Percentiles rank a stretch among this genome's conserved stretches.
These are phyloP conservation scores for Leucophenga maculata DNA, from an alignment of 2,888 invertebrate genomes.

Conservation along the genomic window DNA sequence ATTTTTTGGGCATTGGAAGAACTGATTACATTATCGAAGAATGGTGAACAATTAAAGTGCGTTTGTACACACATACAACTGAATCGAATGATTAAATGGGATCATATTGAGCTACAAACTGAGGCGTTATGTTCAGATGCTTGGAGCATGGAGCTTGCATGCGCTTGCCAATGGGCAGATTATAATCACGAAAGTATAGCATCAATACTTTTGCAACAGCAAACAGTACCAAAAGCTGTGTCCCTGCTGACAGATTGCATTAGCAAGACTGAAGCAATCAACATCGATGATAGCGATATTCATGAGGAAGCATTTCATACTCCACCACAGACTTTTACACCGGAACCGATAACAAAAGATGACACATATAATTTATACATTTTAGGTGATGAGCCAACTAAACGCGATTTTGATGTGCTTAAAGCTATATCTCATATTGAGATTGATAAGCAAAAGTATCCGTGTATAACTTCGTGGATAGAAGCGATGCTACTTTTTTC, in stretches of 20 bases:
- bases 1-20: conserved; percentile 57
- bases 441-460: conserved; percentile 77
- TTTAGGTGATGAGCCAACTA: conserved; percentile 83
- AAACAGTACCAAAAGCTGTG: conserved; percentile 24
- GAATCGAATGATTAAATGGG: conserved; percentile 69
- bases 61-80: conserved; percentile 70
- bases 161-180: conserved; percentile 77
- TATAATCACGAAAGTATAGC: conserved; percentile 68
- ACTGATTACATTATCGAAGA: conserved; percentile 26
- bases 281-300: conserved; percentile 36
- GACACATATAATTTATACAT: conserved; percentile 74
- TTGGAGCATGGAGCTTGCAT: conserved; percentile 76
- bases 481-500: conserved; percentile 77
- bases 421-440: conserved; percentile 79
- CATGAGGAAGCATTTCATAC: conserved; percentile 75
- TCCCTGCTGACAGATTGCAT: too few species aligned
- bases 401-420: conserved; percentile 84
- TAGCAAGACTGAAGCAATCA: too few species aligned
- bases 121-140: conserved; percentile 76
- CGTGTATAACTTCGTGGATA: conserved; percentile 84
- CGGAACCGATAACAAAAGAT: conserved; percentile 60
- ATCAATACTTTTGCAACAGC: conserved; percentile 55
- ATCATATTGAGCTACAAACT: conserved; percentile 72
- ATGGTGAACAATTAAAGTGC: conserved; percentile 72
- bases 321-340: conserved; percentile 75